Evolutionary conservation across 2,888 invertebrate genomes (phyloP), one percentile per base, ranked within the genome.

Genomic region (Melieria crassipennis): DNA sequence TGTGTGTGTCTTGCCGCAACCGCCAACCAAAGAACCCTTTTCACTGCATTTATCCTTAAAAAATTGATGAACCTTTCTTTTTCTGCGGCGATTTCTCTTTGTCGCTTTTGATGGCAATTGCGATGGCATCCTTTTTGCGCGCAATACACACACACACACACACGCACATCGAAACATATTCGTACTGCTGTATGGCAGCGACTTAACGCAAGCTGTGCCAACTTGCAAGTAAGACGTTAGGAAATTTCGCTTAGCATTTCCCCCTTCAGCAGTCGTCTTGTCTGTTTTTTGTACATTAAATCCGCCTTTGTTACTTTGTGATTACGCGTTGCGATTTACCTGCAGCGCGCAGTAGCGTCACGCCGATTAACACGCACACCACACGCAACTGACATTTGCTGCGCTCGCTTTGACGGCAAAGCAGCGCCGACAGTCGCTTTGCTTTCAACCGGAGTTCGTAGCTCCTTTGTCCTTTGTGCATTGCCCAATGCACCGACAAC

Each of bases 361-460:
- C 52, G 78, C 77, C 80, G 81, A 81, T 81, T 81, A 82, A 79
- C 80, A 79, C 81, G 79, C 75, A 74, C 79, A 71, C 70, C 73
- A 70, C 65, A 62, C 62, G 60, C 60, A 52, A 13, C 52, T 52
- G 11, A 5, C 52, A 9, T 52, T 52, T 52, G 52, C 11, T 52
- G 13, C 13, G 13, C 52, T 11, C 52, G 5, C 9, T 52, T 11
- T 10, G 9, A 52, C 11, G 30, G 30, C 30, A 30, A 30, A 30
- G 30, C 30, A 30, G 30, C 30, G 30, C 30, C 30, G 30, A 30
- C 30, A 30, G 30, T 30, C 30, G 30, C 30, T 30, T 30, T 30
- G 30, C 30, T 30, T 30, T 30, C 5, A 52, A 52, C 13, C 6
- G n/a, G 52, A 52, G 13, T 52, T 52, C 52, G 52, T 5, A 52